Evolutionary conservation across 2,888 invertebrate species (phyloP), one percentile per base, ranked within the genome.

Genomic region (Drosophila multiciliata): DNA sequence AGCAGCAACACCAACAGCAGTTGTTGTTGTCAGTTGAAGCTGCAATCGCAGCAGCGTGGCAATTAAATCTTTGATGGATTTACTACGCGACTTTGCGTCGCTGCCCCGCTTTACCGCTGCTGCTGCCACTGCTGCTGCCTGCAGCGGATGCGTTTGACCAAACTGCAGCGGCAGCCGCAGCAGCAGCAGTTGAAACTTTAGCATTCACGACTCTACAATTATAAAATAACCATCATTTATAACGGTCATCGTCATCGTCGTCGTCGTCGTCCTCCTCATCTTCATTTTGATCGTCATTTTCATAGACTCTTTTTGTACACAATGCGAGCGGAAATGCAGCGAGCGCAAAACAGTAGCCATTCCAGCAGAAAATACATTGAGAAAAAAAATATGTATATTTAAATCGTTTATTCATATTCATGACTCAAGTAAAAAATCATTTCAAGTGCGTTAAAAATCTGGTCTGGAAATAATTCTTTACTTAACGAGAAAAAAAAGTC

Each of bases 151-250:
- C 83, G 63, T 45, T 64, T 64, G 78, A 65, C 80, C 75, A 66
- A 82, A 67, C 73, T 57, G 61, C 68, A 50, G 32, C 64, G 11
- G 11, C 40, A 11, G 55, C 55, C 5, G 29, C 73, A 23, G 42
- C 12, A 50, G 50, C 55, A 54, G 49, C 49, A 29, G 26, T 45
- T 45, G 26, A 26, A 54, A n/a, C 55, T 57, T 42, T 20, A 57
- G 32, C 57, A 63, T 66, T 72, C 64, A 65, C 60, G 61, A 71
- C 76, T 78, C 86, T 78, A 77, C 86, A 86, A 86, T 86, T 86
- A 86, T 88, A 86, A 88, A 88, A 86, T 86, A 83, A 86, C 82
- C 86, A 86, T 87, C 75, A 86, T 88, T 86, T 88, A 82, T 88
- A 86, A 86, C 86, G 74, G 80, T 75, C 32, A 54, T 42, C 63